Evolutionary conservation across 2,797 vertebrate genomes (phyloP).

Genomic region (Sebastes steindachneri): DNA sequence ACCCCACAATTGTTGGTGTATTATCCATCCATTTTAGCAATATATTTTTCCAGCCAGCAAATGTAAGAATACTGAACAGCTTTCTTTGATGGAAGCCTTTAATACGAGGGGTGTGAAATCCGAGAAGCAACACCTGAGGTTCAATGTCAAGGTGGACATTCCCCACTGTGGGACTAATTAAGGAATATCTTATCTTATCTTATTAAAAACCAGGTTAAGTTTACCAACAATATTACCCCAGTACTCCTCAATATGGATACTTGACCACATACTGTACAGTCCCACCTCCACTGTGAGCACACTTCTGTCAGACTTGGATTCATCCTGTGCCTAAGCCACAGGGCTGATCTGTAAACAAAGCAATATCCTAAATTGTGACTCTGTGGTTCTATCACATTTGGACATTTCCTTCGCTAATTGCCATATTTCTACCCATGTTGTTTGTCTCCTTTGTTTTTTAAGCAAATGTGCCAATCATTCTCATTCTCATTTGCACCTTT

Average conservation of each 20-base stretch:
- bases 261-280: background rate
- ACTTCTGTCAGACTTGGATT: background rate
- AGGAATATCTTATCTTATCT: too few relatives aligned
- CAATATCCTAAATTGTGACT: background rate
- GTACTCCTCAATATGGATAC: background rate
- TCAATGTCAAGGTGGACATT: too few relatives aligned
- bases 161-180: too few relatives aligned
- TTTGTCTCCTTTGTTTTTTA: background rate
- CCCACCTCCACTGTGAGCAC: background rate
- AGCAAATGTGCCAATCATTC: background rate
- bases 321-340: background rate
- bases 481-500: background rate
- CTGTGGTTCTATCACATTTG: background rate
- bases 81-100: too few relatives aligned
- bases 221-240: background rate
- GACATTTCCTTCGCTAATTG: background rate
- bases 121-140: too few relatives aligned
- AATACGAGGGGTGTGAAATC: too few relatives aligned
- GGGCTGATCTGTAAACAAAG: background rate
- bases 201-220: background rate
- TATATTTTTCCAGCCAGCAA: too few relatives aligned
- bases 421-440: background rate
- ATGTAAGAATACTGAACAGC: too few relatives aligned
- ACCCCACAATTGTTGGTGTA: too few relatives aligned
- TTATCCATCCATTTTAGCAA: too few relatives aligned